Evolutionary conservation across 2,888 invertebrate species (phyloP), one percentile per base, ranked within the genome.

Genomic region (Dexiosoma caninum): DNA sequence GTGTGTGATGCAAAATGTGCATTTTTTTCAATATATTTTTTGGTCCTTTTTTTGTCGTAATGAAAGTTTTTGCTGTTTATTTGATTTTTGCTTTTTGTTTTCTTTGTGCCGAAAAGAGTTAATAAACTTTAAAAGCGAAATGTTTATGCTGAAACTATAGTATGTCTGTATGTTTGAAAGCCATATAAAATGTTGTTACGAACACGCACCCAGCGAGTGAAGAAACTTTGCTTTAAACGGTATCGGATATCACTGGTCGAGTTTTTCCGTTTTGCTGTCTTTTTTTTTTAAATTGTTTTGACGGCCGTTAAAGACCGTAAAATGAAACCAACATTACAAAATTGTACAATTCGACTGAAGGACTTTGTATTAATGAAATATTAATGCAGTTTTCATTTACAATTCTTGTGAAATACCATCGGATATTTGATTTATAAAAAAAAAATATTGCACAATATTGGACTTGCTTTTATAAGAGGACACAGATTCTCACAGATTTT

Each of bases 201-300:
- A 64, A 10, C 77, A 77, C 62, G 77, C 70, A 49, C 9, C 12
- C 53, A 77, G 49, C 30, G 70, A 70, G 55, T 77, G 77, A 55
- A 64, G 55, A 21, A 49, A 60, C 23, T 27, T 19, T n/a, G 23
- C 40, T 23, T 32, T 35, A 14, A 6, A n/a, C 21, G 3, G 27
- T 53, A 60, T 14, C 12, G 16, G 23, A 12, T 19, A 27, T 9
- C 30, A 42, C n/a, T 55, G 35, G 21, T 21, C 9, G 7, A 6
- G 27, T 19, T 8, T 53, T 6, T 55, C 10, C n/a, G 7, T 57
- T 42, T 30, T 53, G 1, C 19, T 53, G 53, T 30, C 14, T 14
- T 23, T 7, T 55, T 60, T 32, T 30, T 59, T n/a, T 9, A n/a
- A 57, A 14, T 40, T 14, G 10, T 44, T 35, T 55, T 57, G 55